phyloP scores from a whole-genome alignment of 2,797 vertebrate species.

The Danio aesculapii region DNA sequence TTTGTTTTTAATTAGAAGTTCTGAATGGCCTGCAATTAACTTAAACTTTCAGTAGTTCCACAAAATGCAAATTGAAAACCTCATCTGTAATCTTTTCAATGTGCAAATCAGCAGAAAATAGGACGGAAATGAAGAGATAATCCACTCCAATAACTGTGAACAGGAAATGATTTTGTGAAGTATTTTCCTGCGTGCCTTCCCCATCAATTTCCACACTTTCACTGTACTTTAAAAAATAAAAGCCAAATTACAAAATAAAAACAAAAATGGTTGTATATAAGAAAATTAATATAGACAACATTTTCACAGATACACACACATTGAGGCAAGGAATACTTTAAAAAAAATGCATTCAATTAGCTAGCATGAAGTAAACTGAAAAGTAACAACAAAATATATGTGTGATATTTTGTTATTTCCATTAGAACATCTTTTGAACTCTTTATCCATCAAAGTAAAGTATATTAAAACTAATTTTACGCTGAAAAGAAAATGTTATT shows the following conservation, averaged over 20 bases:
- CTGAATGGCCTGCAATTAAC: not conserved
- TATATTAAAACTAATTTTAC: not conserved
- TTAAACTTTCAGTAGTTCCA: not conserved
- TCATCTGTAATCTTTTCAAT: not conserved
- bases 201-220: not conserved
- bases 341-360: not conserved
- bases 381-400: not conserved
- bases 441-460: not conserved
- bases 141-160: conserved; percentile 1
- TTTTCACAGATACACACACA: not conserved
- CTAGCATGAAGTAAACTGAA: not conserved
- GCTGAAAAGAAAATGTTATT: too few relatives aligned
- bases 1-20: not conserved
- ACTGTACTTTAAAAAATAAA: not conserved
- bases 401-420: too few relatives aligned
- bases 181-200: not conserved
- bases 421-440: not conserved
- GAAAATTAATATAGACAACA: not conserved
- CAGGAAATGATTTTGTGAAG: conserved; percentile 7
- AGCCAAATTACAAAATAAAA: not conserved
- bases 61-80: not conserved
- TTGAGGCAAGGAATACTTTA: too few relatives aligned
- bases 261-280: not conserved
- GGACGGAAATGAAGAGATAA: not conserved
- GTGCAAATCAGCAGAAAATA: not conserved